Evolutionary conservation across 2,113 vertebrate species (phyloP), one percentile per base, ranked within the genome.

Genomic region (Perognathus longimembris): DNA sequence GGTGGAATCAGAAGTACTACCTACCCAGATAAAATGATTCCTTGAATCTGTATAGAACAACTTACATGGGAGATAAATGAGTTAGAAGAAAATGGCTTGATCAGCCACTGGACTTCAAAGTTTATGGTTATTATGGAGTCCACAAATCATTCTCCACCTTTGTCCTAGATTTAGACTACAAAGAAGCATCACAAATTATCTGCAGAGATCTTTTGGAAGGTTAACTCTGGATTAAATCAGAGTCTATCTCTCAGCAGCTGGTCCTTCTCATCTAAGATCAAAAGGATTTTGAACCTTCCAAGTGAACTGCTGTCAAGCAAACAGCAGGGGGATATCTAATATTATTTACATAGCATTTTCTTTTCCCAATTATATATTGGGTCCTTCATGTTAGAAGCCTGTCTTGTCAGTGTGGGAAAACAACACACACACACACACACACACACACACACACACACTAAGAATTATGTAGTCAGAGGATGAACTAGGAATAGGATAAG

Each of bases 231-330:
- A 73, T 89, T 91, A 87, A 87, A 87, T 92, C 92, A 96, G 94
- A 75, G 89, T 91, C 77, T 54, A 2, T 93, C 77, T 91, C 92
- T 75, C 87, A 71, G 92, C 97, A 97, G 95, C 95, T 97, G 95
- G 95, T 79, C 91, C 91, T 91, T 96, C 96, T 97, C 95, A 85
- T 84, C 84, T 89, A 40, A 97, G 96, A 96, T 97, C 97, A 97
- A 97, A 97, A 93, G 94, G 84, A 84, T 92, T 89, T 85, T 75
- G 93, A 94, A 85, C 70, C 64, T 94, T 96, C 93, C 77, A 79
- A 97, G 91, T 59, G 92, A 96, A 92, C 92, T 92, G 67, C 90
- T 96, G 86, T 96, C 94, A 91, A 93, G 74, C 67, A 71, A 89
- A 90, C 96, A 96, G 95, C 95, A 95, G 94, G 95, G 84, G 57